phyloP scores from a whole-genome alignment of 2,113 vertebrate species.

The Hypocryptadius cinnamomeus region DNA sequence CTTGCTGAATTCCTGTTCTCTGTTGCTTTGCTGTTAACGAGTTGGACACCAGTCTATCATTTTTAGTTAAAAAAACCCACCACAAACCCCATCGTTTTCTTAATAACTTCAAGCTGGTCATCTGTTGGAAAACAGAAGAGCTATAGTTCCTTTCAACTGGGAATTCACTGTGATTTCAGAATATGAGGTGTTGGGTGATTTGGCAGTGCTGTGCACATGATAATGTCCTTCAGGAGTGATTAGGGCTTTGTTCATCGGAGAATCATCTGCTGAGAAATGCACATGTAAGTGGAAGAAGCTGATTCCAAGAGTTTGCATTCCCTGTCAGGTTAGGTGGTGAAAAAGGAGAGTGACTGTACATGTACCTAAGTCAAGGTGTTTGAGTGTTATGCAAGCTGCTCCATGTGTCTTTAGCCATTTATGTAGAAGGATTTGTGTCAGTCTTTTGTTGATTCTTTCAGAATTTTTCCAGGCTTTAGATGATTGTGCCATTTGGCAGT shows the following conservation, averaged over 20 bases:
- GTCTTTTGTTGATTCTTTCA: not conserved
- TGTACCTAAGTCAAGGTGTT: not conserved
- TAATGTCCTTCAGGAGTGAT: not conserved
- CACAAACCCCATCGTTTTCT: not conserved
- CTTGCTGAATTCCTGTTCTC: not conserved
- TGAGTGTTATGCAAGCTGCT: not conserved
- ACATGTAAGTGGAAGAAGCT: not conserved
- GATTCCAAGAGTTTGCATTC: not conserved
- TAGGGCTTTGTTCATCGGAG: not conserved
- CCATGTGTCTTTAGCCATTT: not conserved
- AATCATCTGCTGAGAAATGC: not conserved
- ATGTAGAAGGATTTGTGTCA: not conserved
- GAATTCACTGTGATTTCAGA: not conserved
- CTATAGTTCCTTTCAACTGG: not conserved
- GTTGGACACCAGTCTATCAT: not conserved
- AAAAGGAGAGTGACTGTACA: not conserved
- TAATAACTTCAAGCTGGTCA: not conserved
- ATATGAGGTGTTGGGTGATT: not conserved
- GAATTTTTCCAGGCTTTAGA: not conserved
- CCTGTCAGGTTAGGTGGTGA: not conserved
- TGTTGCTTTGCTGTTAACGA: not conserved
- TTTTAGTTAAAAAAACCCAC: not conserved
- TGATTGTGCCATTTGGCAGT: not conserved
- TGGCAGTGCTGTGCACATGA: not conserved
- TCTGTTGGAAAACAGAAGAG: not conserved